Conservation (phyloP, 2,113 vertebrate genomes). For the Callithrix jacchus region DNA sequence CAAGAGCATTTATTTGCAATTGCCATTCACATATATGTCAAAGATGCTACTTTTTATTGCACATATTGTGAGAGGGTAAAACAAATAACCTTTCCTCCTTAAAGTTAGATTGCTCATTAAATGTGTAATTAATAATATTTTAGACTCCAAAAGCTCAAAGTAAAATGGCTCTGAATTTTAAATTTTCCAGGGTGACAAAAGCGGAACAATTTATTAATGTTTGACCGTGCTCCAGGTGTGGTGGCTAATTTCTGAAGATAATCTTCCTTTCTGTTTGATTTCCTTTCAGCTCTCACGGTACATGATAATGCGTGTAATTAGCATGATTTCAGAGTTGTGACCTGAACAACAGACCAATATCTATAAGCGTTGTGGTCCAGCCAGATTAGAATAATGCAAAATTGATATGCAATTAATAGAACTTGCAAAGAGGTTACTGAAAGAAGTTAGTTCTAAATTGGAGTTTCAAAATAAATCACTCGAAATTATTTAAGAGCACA, state of each 20-base stretch:
- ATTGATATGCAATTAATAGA: not conserved
- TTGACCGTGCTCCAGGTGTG: not conserved
- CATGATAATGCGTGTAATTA: not conserved
- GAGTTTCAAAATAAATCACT: not conserved
- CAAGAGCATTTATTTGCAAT: slow-evolving; percentile 62
- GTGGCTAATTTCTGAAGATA: not conserved
- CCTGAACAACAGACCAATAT: not conserved
- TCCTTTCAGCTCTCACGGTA: not conserved
- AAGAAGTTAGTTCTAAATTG: not conserved
- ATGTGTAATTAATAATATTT: slow-evolving; percentile 74
- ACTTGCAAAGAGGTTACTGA: not conserved
- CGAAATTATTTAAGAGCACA: not conserved
- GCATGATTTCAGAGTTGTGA: not conserved
- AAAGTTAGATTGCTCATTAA: slow-evolving; percentile 80
- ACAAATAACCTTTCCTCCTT: slow-evolving; percentile 77
- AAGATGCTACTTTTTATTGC: slow-evolving; percentile 55
- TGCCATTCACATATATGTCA: slow-evolving; percentile 74
- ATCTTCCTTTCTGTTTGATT: not conserved
- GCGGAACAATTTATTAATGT: not conserved
- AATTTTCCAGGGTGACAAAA: not conserved
- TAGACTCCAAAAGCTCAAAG: slow-evolving; percentile 71
- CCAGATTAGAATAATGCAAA: not conserved
- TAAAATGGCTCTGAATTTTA: slow-evolving; percentile 51
- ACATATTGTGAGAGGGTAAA: slow-evolving; percentile 65
- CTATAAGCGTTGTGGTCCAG: not conserved